Evolutionary conservation across 2,797 vertebrate species (phyloP).

Genomic region (Synaphobranchus kaupii): DNA sequence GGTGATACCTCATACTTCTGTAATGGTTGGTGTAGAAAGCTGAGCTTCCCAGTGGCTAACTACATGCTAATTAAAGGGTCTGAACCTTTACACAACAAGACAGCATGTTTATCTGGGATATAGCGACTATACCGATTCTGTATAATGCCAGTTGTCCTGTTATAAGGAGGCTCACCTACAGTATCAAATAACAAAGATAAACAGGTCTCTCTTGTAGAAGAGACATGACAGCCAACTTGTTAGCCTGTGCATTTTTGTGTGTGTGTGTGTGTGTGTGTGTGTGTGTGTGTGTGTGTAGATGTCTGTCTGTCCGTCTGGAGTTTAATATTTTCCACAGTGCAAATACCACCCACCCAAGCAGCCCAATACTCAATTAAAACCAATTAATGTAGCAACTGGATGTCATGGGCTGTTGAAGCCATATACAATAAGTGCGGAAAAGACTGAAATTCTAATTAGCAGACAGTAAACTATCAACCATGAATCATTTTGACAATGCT

Average conservation of each 20-base stretch:
- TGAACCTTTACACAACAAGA: neutral
- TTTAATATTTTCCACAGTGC: neutral
- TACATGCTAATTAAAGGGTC: neutral
- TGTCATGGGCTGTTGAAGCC: neutral
- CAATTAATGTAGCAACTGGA: neutral
- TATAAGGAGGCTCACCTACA: neutral
- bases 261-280: neutral
- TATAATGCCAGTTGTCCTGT: neutral
- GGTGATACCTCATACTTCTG: neutral
- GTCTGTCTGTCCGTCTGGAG: neutral
- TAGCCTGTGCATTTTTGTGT: neutral
- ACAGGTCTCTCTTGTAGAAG: neutral
- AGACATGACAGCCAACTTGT: neutral
- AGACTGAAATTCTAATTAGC: constrained; percentile 12
- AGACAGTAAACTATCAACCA: neutral
- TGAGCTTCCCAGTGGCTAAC: neutral
- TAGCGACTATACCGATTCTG: neutral
- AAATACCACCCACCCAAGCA: neutral
- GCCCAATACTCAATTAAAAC: constrained; percentile 1
- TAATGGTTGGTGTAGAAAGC: neutral
- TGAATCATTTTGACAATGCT: constrained; percentile 7
- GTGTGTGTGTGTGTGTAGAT: neutral
- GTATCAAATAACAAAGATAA: neutral
- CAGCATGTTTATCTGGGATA: neutral
- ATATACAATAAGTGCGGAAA: neutral